phyloP scores from a whole-genome alignment of 2,888 invertebrate genomes.

The Nymphalis c-album region DNA sequence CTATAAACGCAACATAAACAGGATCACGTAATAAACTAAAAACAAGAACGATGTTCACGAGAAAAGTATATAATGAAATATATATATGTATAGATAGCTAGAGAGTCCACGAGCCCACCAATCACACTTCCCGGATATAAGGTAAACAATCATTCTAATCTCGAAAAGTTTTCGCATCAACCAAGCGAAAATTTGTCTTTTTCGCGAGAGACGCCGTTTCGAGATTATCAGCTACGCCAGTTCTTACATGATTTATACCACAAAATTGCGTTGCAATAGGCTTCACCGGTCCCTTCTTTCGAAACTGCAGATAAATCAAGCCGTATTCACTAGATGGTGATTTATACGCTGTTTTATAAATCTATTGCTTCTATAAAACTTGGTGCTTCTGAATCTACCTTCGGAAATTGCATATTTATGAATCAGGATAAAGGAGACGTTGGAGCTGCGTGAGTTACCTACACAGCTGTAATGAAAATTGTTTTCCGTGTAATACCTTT shows the following conservation, averaged over 20 bases:
- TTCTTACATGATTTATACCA: conserved; percentile 40
- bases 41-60: conserved; percentile 33
- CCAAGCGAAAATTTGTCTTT: conserved; percentile 34
- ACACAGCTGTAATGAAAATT: not conserved
- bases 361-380: conserved; percentile 24
- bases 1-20: conserved; percentile 36
- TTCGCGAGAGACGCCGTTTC: conserved; percentile 26
- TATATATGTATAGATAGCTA: not conserved
- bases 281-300: conserved; percentile 29
- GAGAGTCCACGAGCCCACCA: not conserved
- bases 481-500: not conserved
- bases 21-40: conserved; percentile 38
- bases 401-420: conserved; percentile 7
- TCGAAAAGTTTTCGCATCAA: conserved; percentile 40
- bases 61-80: not conserved
- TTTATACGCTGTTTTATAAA: conserved; percentile 32
- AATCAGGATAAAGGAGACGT: not conserved
- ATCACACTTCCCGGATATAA: not conserved
- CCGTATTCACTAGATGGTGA: conserved; percentile 31
- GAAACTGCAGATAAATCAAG: conserved; percentile 34
- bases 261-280: conserved; percentile 37
- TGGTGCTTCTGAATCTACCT: conserved; percentile 7
- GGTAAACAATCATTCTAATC: conserved; percentile 35
- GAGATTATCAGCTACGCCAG: conserved; percentile 36
- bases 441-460: conserved; percentile 5